Evolutionary conservation across 2,797 vertebrate species (phyloP), one percentile per base, ranked within the genome.

Genomic region (Cephalopachus bancanus): DNA sequence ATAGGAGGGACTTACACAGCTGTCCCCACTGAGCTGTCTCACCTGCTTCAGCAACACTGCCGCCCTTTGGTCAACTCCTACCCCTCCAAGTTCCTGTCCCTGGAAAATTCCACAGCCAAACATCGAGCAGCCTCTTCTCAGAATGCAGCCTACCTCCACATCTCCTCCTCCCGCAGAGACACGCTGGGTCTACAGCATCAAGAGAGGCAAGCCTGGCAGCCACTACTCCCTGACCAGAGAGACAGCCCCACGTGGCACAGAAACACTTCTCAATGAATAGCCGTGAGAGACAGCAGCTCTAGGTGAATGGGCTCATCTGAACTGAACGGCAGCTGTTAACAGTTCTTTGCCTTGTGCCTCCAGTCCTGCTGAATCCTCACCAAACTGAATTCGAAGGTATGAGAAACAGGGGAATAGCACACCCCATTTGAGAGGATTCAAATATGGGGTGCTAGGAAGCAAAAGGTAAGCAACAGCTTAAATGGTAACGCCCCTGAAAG

Each of bases 71-170:
- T 84, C 49, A 86, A 96, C 60, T 49, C 28, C 5, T 9, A 71
- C 67, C n/a, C 30, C 67, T 33, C n/a, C 12, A 60, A 65, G 57
- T 49, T 80, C 76, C 74, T 74, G 28, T 72, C 51, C 2, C 30
- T 93, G 78, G 83, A 85, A 97, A 97, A 95, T 98, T 97, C 94
- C 93, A 91, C 67, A 90, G 81, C 26, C 89, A 94, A 94, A 91
- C 28, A 76, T 65, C 67, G 33, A 78, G 19, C 44, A 89, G 51
- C 57, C 7, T 44, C 65, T 80, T 96, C 88, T 20, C 69, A 95
- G 93, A 96, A 94, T 53, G 24, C 4, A 91, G 60, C 53, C 28
- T 59, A 57, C 83, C 75, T 88, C 20, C 22, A 71, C 51, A 87
- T 92, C 59, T 92, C 37, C 12, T 69, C 67, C 71, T 88, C 37